These are phyloP conservation scores for Drosophila peninsularis DNA, from an alignment of 2,888 invertebrate genomes.

Conservation along the genomic window DNA sequence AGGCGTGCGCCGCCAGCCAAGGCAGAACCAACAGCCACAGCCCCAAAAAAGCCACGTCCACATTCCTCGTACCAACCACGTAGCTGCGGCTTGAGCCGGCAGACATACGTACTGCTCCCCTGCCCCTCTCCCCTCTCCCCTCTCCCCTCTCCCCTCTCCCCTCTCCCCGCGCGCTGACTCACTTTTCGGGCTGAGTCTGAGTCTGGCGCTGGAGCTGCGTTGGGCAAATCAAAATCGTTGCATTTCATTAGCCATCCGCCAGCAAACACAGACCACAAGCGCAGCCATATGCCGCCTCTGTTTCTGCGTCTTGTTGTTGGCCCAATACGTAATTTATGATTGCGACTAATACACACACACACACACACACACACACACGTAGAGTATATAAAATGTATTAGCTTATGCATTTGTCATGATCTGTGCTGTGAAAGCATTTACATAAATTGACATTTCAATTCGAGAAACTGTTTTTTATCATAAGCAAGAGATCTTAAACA, in stretches of 20 bases:
- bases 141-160: background rate
- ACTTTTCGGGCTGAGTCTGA: slow-evolving; percentile 16
- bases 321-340: slow-evolving; percentile 58
- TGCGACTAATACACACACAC: slow-evolving; percentile 26
- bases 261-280: slow-evolving; percentile 18
- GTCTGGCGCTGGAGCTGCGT: slow-evolving; percentile 4
- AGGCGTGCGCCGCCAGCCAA: slow-evolving; percentile 37
- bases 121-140: background rate
- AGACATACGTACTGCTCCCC: slow-evolving; percentile 11
- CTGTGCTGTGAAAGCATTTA: slow-evolving; percentile 37
- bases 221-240: slow-evolving; percentile 52
- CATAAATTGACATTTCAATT: slow-evolving; percentile 17
- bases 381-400: slow-evolving; percentile 35
- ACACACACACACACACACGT: background rate
- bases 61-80: slow-evolving; percentile 49
- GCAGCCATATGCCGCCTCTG: slow-evolving; percentile 21
- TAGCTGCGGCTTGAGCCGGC: slow-evolving; percentile 44
- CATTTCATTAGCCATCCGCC: slow-evolving; percentile 57
- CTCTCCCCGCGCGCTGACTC: slow-evolving; percentile 21
- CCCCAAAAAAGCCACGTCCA: slow-evolving; percentile 55
- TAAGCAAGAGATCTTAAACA: background rate
- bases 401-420: slow-evolving; percentile 50
- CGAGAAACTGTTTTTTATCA: slow-evolving; percentile 9
- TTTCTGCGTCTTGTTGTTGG: slow-evolving; percentile 16
- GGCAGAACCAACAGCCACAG: slow-evolving; percentile 14